Percentiles rank a stretch among this genome's conserved stretches.
These are phyloP conservation scores for Musca domestica DNA, from an alignment of 1,140 invertebrate genomes.

Conservation along the genomic window DNA sequence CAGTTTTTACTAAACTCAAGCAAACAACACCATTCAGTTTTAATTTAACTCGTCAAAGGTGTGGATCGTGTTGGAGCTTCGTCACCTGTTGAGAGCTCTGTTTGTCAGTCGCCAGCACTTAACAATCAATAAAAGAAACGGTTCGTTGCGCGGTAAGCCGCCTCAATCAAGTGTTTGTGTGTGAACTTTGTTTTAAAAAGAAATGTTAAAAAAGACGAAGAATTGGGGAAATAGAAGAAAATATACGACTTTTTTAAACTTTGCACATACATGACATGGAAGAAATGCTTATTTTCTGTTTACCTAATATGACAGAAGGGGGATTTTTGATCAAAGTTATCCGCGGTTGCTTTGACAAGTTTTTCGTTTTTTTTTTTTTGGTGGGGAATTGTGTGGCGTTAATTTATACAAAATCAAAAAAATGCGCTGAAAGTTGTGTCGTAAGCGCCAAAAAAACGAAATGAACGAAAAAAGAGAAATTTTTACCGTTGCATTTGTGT, in stretches of 20 bases:
- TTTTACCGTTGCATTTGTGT: conserved; percentile 12
- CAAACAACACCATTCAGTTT: conserved; percentile 13
- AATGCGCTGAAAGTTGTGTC: no score
- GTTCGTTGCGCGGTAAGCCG: not conserved
- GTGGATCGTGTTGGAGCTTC: not conserved
- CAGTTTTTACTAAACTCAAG: not conserved
- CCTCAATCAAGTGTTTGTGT: not conserved
- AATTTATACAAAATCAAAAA: no score
- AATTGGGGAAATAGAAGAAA: not conserved
- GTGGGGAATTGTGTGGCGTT: no score
- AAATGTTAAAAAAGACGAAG: not conserved
- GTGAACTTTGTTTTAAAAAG: conserved; percentile 9
- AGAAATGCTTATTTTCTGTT: no score
- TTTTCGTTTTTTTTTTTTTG: no score
- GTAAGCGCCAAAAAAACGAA: no score
- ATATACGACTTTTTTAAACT: not conserved
- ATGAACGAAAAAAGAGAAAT: not conserved
- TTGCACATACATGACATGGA: not conserved
- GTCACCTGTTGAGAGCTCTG: not conserved
- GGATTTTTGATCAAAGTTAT: no score
- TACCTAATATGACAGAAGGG: no score
- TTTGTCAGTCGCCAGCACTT: no score
- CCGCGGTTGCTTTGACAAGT: no score
- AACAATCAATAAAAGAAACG: not conserved
- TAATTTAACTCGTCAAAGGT: conserved; percentile 19